phyloP scores from a whole-genome alignment of 2,797 vertebrate species.

The Limosa lapponica region DNA sequence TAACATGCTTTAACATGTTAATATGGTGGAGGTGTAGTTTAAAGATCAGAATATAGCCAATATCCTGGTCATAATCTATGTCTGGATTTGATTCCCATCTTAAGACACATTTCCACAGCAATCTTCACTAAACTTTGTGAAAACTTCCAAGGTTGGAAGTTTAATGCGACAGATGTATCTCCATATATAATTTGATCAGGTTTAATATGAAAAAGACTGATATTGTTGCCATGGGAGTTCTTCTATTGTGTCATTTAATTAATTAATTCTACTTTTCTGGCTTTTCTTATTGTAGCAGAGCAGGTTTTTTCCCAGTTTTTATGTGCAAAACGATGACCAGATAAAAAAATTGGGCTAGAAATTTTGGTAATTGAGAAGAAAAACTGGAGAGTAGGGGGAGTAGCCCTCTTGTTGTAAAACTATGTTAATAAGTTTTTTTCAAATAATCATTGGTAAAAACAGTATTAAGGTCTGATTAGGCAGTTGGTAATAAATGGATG shows the following conservation, averaged over 20 bases:
- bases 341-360: background rate
- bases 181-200: background rate
- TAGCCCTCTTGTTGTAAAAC: background rate
- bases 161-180: background rate
- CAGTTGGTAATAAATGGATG: background rate
- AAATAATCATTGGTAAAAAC: background rate
- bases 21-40: background rate
- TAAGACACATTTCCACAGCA: background rate
- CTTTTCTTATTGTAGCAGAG: fast-evolving
- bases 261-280: background rate
- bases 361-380: background rate
- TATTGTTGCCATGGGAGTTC: background rate
- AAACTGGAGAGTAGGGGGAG: background rate
- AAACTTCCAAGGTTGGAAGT: background rate
- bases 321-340: background rate
- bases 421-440: background rate
- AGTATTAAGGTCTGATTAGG: fast-evolving
- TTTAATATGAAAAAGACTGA: background rate
- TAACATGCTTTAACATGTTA: fast-evolving
- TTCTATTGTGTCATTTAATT: background rate
- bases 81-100: background rate
- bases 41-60: fast-evolving
- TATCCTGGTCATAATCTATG: fast-evolving
- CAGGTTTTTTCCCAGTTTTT: fast-evolving
- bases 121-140: background rate